Evolutionary conservation across 2,888 invertebrate genomes (phyloP), one percentile per base, ranked within the genome.

Genomic region (Cheilosia variabilis): DNA sequence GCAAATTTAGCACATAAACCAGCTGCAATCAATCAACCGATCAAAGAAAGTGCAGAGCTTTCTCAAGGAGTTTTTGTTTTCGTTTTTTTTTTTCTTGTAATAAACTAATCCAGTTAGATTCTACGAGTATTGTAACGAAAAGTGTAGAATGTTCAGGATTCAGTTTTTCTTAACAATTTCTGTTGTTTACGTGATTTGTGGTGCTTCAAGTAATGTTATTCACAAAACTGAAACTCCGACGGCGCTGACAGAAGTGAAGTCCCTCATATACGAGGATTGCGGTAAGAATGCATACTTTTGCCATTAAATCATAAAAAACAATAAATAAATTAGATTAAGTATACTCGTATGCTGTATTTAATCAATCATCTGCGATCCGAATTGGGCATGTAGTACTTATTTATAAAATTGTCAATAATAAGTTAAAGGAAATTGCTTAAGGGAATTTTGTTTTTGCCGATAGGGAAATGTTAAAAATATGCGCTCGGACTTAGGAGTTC

Each of bases 231-330:
- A 50, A 13, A 13, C 37, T 17, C n/a, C 41, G 13, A 62, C n/a
- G n/a, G 24, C 15, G 22, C n/a, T 45, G 15, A n/a, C 19, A 19
- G 41, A 31, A 1, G 2, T 17, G 5, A 58, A 19, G 50, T 76
- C 84, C 4, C 76, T 86, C 4, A 65, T 76, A 13, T 86, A 76
- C 52, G 84, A 86, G 62, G 84, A 86, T 52, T 86, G 84, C n/a
- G 84, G 84, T 86, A 80, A 86, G 84, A 43, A 53, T 63, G 57
- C 1, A 10, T 34, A 4, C 24, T 55, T 9, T 19, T 22, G 34
- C 47, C 19, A 27, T 0, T 17, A 60, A 58, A 27, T 24, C 1
- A 52, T 10, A 52, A 52, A 22, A 24, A 22, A 52, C 19, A 10
- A 50, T 13, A 22, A 50, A 2, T 2, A 22, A 2, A 3, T 50